Conservation (phyloP, 2,888 invertebrate genomes). For the Diarsia mendica region DNA sequence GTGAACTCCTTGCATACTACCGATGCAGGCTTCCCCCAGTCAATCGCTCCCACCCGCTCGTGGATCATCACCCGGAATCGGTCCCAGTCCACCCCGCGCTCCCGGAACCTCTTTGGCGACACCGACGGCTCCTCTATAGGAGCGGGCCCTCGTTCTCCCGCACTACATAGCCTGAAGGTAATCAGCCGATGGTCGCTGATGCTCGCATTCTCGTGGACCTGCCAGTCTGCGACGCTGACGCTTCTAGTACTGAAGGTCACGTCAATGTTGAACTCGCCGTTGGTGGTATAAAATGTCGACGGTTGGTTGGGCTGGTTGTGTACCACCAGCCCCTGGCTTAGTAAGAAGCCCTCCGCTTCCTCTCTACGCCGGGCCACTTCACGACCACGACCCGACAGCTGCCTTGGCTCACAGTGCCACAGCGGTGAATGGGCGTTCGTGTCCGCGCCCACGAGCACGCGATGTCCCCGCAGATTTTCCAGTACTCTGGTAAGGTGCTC, state of each 20-base stretch:
- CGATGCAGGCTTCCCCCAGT: background rate
- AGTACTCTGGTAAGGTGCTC: too few species aligned
- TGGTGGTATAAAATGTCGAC: slow-evolving; percentile 43
- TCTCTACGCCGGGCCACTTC: too few species aligned
- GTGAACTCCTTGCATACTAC: too few species aligned
- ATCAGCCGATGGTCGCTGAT: slow-evolving; percentile 61
- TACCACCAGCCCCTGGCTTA: background rate
- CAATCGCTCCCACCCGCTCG: background rate
- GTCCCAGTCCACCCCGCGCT: slow-evolving; percentile 35
- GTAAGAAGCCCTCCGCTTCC: background rate
- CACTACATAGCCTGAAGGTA: slow-evolving; percentile 13
- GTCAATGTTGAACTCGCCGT: slow-evolving; percentile 65
- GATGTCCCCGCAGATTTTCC: too few species aligned
- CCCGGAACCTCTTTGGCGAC: slow-evolving; percentile 21
- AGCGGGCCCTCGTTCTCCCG: background rate
- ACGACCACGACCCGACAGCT: slow-evolving; percentile 35
- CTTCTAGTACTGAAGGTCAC: slow-evolving; percentile 52
- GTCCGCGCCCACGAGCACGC: too few species aligned
- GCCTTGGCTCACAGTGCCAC: too few species aligned
- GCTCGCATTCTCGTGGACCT: slow-evolving; percentile 39
- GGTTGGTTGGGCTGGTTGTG: slow-evolving; percentile 4
- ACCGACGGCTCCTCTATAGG: background rate
- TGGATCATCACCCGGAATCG: slow-evolving; percentile 22
- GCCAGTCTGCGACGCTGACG: slow-evolving; percentile 34
- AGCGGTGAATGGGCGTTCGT: too few species aligned